Evolutionary conservation across 1,140 invertebrate genomes (phyloP).

Genomic region (Ceratina japonica): DNA sequence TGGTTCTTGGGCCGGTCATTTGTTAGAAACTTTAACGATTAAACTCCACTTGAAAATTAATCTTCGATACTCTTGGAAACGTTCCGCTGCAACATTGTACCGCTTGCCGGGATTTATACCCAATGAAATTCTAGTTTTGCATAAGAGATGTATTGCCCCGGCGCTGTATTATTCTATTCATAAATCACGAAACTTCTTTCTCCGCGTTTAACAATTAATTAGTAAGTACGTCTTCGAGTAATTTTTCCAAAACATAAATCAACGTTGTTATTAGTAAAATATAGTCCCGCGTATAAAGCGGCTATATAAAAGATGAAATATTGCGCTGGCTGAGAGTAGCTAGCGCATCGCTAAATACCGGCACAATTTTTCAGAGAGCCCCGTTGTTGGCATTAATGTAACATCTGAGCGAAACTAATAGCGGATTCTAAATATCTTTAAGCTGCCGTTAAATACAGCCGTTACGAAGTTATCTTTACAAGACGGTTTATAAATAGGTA

Average conservation of each 20-base stretch:
- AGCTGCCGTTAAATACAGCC: conserved; percentile 34
- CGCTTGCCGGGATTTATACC: not conserved
- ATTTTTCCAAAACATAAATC: too few species aligned
- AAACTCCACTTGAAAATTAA: conserved; percentile 6
- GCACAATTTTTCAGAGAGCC: not conserved
- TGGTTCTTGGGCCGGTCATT: not conserved
- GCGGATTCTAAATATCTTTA: conserved; percentile 27
- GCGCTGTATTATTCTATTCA: not conserved
- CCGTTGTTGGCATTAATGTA: not conserved
- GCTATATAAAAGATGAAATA: not conserved
- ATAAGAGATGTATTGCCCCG: not conserved
- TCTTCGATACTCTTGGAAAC: conserved; percentile 3
- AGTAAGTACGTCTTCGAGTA: too few species aligned
- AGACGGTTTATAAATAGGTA: conserved; percentile 22
- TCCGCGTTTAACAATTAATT: not conserved
- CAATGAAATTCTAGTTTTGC: not conserved
- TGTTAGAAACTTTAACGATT: conserved; percentile 13
- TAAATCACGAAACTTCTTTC: not conserved
- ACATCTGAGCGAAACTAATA: conserved; percentile 10
- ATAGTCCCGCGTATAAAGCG: too few species aligned
- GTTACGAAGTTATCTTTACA: conserved; percentile 25
- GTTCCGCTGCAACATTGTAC: conserved; percentile 1
- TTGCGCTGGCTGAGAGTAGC: not conserved
- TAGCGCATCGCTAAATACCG: not conserved
- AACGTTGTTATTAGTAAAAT: too few species aligned